Evolutionary conservation across 2,888 invertebrate genomes (phyloP), one percentile per base, ranked within the genome.

Genomic region (Axea sp.): DNA sequence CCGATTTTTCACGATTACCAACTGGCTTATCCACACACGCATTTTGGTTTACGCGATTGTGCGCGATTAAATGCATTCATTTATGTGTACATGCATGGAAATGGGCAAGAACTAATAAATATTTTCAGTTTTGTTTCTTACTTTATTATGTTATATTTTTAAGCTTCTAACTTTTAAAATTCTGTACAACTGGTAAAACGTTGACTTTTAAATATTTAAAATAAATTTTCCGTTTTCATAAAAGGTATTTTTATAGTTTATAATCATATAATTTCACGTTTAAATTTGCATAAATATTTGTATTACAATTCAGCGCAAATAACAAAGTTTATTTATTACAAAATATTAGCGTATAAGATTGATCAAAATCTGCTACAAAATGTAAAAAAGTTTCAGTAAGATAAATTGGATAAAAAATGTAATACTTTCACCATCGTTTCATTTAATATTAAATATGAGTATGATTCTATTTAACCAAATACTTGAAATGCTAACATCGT

Each of bases 361-460:
- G 51, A 68, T 67, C 37, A 59, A 59, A 68, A 51, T 5, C 4
- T 2, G n/a, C 22, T 59, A 41, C 19, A 59, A 51, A 49, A 51
- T 15, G 45, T 59, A 51, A 14, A 47, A 67, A 67, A 67, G 15
- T 33, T 22, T 51, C 14, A n/a, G n/a, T n/a, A n/a, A n/a, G n/a
- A n/a, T n/a, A n/a, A n/a, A 7, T 30, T 11, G 43, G 39, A 37
- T 69, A 60, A 30, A 67, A 55, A 31, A 28, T 19, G 30, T 37
- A 26, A 51, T 69, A 62, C 69, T 69, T 69, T 69, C 69, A 62
- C 51, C n/a, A n/a, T n/a, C n/a, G n/a, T n/a, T n/a, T n/a, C n/a
- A n/a, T n/a, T n/a, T n/a, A n/a, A n/a, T n/a, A n/a, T n/a, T n/a
- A n/a, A n/a, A n/a, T n/a, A n/a, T n/a, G n/a, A n/a, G n/a, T n/a